Evolutionary conservation across 2,888 invertebrate genomes (phyloP).

Genomic region (Mythimna loreyi): DNA sequence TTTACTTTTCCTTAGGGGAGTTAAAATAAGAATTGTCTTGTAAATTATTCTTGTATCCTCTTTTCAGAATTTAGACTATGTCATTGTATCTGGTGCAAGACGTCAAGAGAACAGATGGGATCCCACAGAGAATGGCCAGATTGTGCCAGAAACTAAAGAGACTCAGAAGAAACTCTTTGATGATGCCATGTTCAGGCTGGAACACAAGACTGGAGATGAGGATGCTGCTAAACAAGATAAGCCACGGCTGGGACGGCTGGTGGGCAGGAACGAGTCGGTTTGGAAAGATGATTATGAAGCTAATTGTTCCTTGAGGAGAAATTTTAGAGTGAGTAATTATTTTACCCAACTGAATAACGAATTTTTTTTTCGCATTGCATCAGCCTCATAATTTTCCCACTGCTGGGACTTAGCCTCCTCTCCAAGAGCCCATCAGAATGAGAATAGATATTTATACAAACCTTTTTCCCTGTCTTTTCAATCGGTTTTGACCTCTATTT

Average conservation of each 20-base stretch:
- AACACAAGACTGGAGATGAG: slow-evolving; percentile 96
- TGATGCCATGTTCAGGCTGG: slow-evolving; percentile 99
- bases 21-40: not conserved
- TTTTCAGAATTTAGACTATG: slow-evolving; percentile 98
- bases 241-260: slow-evolving; percentile 94
- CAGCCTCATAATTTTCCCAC: no score
- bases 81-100: slow-evolving; percentile 98
- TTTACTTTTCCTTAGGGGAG: no score
- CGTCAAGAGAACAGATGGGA: slow-evolving; percentile 99
- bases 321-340: slow-evolving; percentile 94
- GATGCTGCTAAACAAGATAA: slow-evolving; percentile 93
- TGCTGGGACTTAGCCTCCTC: no score
- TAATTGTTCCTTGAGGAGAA: slow-evolving; percentile 95
- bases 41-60: not conserved
- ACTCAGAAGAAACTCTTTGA: slow-evolving; percentile 96
- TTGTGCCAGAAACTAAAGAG: slow-evolving; percentile 97
- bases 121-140: slow-evolving; percentile 98
- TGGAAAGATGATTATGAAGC: slow-evolving; percentile 98
- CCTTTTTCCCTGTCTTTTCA: no score
- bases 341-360: not conserved
- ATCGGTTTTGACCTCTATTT: no score
- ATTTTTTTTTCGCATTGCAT: no score
- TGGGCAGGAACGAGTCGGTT: slow-evolving; percentile 94
- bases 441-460: no score
- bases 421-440: no score